Conservation (phyloP, 2,113 vertebrate genomes). For the Bettongia penicillata region DNA sequence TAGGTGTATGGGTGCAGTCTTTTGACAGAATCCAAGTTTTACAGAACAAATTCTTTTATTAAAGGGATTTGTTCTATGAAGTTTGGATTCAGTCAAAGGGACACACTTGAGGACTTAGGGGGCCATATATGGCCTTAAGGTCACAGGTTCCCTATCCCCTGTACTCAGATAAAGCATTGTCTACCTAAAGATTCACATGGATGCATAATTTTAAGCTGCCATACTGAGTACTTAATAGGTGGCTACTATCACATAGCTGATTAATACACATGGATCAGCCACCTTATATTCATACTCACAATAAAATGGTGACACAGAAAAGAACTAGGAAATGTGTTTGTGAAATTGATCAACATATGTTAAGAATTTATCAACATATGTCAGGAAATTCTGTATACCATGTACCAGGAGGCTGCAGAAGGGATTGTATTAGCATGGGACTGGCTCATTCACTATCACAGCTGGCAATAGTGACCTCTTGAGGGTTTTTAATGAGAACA, state of each 20-base stretch:
- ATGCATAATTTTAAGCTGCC: constrained; percentile 14
- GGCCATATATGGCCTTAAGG: no score
- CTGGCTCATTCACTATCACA: constrained; percentile 37
- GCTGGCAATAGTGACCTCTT: constrained; percentile 39
- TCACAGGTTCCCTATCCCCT: no score
- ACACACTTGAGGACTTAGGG: no score
- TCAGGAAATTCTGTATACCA: constrained; percentile 44
- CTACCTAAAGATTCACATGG: background rate
- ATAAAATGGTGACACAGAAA: constrained; percentile 23
- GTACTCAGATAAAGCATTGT: constrained; percentile 19
- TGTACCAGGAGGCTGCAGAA: constrained; percentile 31
- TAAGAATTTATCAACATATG: constrained; percentile 51
- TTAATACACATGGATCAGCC: constrained; percentile 44
- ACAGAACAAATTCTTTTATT: no score
- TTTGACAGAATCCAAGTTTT: no score
- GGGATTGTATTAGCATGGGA: constrained; percentile 46
- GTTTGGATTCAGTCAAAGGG: no score
- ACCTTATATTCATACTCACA: constrained; percentile 41
- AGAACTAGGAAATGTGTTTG: constrained; percentile 50
- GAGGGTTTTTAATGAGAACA: constrained; percentile 27
- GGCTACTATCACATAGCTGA: constrained; percentile 17
- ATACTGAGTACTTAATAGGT: constrained; percentile 12
- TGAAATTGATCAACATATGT: constrained; percentile 48
- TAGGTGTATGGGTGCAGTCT: no score
- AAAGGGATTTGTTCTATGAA: no score